Base-by-base conservation (phyloP, 2,797 vertebrate species). In the Lutjanus argentimaculatus region DNA sequence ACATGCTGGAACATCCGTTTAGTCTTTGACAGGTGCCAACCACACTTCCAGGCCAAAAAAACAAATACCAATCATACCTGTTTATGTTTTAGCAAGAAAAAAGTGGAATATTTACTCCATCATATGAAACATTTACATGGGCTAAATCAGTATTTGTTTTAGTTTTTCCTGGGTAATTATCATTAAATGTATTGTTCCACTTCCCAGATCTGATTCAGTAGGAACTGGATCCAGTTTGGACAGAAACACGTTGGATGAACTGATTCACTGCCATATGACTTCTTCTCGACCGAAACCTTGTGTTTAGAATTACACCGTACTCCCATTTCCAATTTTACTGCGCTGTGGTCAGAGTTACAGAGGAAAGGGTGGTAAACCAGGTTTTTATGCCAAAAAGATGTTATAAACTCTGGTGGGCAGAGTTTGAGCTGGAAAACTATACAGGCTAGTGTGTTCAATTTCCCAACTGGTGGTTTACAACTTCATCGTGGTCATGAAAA, bases 41-140 rank as follows among this genome's bases (percentile, higher is more conserved):
- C 42, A 72, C 13, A 55, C 71, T 69, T 77, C 1, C 49, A 77
- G 0, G 8, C 66, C 69, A 79, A 51, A 55, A 43, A 66, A 42
- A n/a, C 65, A 56, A 68, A 82, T 77, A 64, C 49, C 51, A 80
- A 70, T 52, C 62, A 71, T 63, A 62, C 16, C 9, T 83, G 67
- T 81, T 82, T 75, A 82, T 59, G 11, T 69, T 69, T 74, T 59
- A 55, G 21, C 25, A 19, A 36, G 25, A 16, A 65, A 8, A 52
- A 67, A 52, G 19, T 48, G 5, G 17, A 80, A 69, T 59, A 67
- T 80, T 76, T 80, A 72, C 52, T 71, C 10, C 15, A 69, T 73
- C 42, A 55, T 8, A 63, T 75, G 53, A 79, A 76, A 86, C 61
- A 83, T 89, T 86, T 82, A 79, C 30, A 84, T 63, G 22, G 45